Evolutionary conservation across 2,888 invertebrate genomes (phyloP).

Genomic region (Pyrrhosoma nymphula): DNA sequence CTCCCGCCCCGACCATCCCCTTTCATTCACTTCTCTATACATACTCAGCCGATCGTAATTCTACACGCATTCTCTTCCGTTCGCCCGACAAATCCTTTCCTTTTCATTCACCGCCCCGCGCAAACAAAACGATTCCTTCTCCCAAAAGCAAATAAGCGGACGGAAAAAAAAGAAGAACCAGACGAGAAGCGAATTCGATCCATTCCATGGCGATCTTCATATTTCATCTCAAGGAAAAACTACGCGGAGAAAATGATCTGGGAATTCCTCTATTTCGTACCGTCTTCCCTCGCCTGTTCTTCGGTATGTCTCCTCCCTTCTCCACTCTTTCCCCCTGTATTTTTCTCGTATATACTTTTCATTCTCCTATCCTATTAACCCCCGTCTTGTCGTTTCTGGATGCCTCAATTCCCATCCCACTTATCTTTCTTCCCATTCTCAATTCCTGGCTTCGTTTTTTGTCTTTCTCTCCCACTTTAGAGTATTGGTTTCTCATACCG

Average conservation of each 20-base stretch:
- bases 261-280: conserved; percentile 43
- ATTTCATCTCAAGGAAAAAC: conserved; percentile 49
- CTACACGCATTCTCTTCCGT: conserved; percentile 1
- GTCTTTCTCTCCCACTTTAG: too few relatives aligned
- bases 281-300: background rate
- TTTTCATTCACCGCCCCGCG: conserved; percentile 13
- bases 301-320: background rate
- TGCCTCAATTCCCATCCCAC: background rate
- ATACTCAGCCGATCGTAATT: conserved; percentile 14
- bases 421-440: background rate
- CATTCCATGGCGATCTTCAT: conserved; percentile 45
- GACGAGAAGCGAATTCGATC: conserved; percentile 10
- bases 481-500: too few relatives aligned
- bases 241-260: conserved; percentile 18
- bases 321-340: background rate
- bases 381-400: background rate
- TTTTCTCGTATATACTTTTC: background rate
- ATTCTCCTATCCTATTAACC: background rate
- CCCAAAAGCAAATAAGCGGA: conserved; percentile 19
- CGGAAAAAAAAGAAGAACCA: background rate
- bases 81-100: background rate
- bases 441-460: too few relatives aligned
- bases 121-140: conserved; percentile 44
- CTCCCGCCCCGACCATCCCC: background rate
- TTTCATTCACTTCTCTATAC: background rate